Evolutionary conservation across 2,888 invertebrate genomes (phyloP), one percentile per base, ranked within the genome.

Genomic region (Watsonalla cultraria): DNA sequence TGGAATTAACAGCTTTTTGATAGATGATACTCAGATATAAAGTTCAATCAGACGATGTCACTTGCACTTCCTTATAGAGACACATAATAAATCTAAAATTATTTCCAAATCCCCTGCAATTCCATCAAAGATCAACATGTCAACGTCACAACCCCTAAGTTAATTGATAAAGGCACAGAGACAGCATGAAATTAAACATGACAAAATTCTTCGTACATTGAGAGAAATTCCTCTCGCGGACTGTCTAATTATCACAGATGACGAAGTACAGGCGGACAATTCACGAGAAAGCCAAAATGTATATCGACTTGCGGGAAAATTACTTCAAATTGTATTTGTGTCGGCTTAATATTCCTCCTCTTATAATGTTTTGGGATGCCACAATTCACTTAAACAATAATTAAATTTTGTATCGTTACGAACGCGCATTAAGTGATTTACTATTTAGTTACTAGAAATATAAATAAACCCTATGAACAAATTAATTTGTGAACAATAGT

Each of bases 131-230:
- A 8, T 15, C 7, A 47, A 33, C 39, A 45, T 55, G 51, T 51
- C 53, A 47, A 51, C 56, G 56, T 66, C 64, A 63, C 61, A 66
- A 63, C 60, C 58, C 59, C 56, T 52, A 60, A 60, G 56, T 60
- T 81, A 84, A 84, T 82, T 83, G 75, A 66, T 63, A 59, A 68
- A 74, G 78, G 80, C 74, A 70, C 62, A 71, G 69, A 75, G 74
- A 61, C 72, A 67, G 70, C 74, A 71, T 72, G 78, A 83, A 82
- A 85, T 84, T 82, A 80, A 84, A 84, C 81, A 76, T 74, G 80
- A 85, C 82, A 80, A 80, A 83, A 82, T 76, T 82, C 77, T 74
- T 74, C 69, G 72, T 78, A 78, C 79, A 80, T 79, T 78, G 82
- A 81, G 77, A 76, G 78, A 80, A 80, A 81, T 79, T 75, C 72